Evolutionary conservation across 1,140 invertebrate genomes (phyloP).

Genomic region (Atta cephalotes): DNA sequence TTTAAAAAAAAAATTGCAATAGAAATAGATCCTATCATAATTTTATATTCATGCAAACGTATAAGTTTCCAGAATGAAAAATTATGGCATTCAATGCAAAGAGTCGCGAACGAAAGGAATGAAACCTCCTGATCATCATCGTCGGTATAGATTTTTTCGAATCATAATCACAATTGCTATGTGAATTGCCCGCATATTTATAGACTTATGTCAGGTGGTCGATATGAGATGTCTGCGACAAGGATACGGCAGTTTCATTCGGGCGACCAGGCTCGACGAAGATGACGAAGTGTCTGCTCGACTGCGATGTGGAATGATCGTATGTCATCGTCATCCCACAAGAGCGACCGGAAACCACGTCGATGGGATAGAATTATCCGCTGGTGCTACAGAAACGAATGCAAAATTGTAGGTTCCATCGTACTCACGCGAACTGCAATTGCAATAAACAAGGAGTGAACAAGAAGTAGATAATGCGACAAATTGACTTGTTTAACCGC

Average conservation of each 20-base stretch:
- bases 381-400: constrained; percentile 1
- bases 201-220: constrained; percentile 72
- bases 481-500: constrained; percentile 12
- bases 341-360: constrained; percentile 2
- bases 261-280: constrained; percentile 66
- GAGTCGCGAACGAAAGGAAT: neutral
- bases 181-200: constrained; percentile 71
- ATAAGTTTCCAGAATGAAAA: neutral
- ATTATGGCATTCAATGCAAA: neutral
- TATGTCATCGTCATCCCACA: constrained; percentile 73
- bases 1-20: neutral
- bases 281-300: constrained; percentile 69
- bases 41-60: neutral
- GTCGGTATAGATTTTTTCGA: constrained; percentile 41
- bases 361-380: constrained; percentile 37
- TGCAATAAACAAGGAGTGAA: constrained; percentile 10
- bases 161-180: constrained; percentile 69
- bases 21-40: neutral
- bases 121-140: neutral
- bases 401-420: constrained; percentile 28
- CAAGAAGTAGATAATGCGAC: constrained; percentile 39
- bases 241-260: constrained; percentile 63
- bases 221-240: constrained; percentile 63
- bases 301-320: constrained; percentile 76
- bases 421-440: constrained; percentile 18